Base-by-base conservation (phyloP, 2,113 vertebrate genomes). In the Egretta garzetta region DNA sequence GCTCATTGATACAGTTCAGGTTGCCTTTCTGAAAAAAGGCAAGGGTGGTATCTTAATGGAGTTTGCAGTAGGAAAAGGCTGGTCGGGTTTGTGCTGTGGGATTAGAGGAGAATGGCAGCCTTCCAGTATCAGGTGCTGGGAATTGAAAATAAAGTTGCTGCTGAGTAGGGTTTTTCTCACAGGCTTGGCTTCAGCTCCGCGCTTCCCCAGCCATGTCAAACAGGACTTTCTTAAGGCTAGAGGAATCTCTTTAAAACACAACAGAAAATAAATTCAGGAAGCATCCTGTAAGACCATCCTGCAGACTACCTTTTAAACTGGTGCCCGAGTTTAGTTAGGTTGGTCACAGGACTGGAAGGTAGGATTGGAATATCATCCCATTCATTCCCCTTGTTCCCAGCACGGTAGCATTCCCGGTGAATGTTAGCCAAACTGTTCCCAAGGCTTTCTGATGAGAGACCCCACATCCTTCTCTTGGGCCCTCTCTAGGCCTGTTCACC, bases 91-190 rank as follows among this genome's bases (percentile, higher is more conserved):
- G 41, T 92, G 35, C 63, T 86, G 52, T 84, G 75, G 92, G 55
- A 87, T 63, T 81, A 75, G 58, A 86, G 37, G 32, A 88, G 37
- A 88, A 84, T 71, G 75, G 88, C 75, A 90, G 67, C 74, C 37
- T 92, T 93, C 75, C 83, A 84, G 43, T 71, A 63, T 77, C 85
- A 94, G 92, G 79, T 95, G 75, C 67, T 95, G 75, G 82, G 33
- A 92, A 77, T 0, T 86, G 82, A 77, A 91, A 91, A 94, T 62
- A 80, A 80, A 86, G 56, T 60, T 89, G 72, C 47, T 93, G 59
- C 72, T 60, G 39, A 84, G 43, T n/a, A 64, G 80, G 59, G 21
- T 28, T 81, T 96, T 96, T 86, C 86, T 93, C 64, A 84, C 20
- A 77, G 72, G 19, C 41, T 55, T 47, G n/a, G 71, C 72, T 94